Percentiles rank a stretch among this genome's conserved stretches.
Evolutionary conservation across 30 jellyfish, hydroid and myxozoan species (phyloP).

Genomic region (Turritopsis dohrnii): DNA sequence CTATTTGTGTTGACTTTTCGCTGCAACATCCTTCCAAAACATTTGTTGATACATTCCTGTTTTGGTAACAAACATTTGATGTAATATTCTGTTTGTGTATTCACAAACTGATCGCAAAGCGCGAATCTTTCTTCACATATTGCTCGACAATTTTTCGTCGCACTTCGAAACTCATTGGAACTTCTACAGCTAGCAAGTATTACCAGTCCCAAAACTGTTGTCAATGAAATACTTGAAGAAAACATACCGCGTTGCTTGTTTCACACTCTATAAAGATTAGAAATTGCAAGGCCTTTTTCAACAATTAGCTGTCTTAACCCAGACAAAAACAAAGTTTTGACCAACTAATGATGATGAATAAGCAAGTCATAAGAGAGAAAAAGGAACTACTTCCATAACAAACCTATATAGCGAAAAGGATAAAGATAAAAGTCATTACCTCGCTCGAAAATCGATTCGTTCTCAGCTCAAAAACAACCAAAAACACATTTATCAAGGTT

Average conservation of each 20-base stretch:
- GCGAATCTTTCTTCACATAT: background rate
- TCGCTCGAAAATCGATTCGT: too few relatives aligned
- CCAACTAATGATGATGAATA: too few relatives aligned
- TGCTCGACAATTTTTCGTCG: background rate
- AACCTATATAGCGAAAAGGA: too few relatives aligned
- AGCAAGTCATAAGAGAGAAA: too few relatives aligned
- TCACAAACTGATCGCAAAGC: background rate
- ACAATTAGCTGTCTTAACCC: too few relatives aligned
- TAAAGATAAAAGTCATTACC: too few relatives aligned
- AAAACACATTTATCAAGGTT: too few relatives aligned
- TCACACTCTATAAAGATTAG: background rate
- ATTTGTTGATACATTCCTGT: background rate
- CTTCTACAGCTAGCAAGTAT: background rate
- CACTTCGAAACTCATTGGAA: background rate
- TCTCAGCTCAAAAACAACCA: too few relatives aligned
- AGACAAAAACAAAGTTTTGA: too few relatives aligned
- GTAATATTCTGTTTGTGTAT: background rate
- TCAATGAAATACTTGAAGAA: background rate
- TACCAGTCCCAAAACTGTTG: background rate
- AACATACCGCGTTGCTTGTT: background rate
- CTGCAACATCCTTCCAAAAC: background rate
- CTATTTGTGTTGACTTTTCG: background rate
- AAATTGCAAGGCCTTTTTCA: too few relatives aligned
- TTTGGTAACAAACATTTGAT: background rate
- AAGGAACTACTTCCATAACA: too few relatives aligned